Conservation (phyloP, 2,113 vertebrate genomes). For the Archocentrus centrarchus region DNA sequence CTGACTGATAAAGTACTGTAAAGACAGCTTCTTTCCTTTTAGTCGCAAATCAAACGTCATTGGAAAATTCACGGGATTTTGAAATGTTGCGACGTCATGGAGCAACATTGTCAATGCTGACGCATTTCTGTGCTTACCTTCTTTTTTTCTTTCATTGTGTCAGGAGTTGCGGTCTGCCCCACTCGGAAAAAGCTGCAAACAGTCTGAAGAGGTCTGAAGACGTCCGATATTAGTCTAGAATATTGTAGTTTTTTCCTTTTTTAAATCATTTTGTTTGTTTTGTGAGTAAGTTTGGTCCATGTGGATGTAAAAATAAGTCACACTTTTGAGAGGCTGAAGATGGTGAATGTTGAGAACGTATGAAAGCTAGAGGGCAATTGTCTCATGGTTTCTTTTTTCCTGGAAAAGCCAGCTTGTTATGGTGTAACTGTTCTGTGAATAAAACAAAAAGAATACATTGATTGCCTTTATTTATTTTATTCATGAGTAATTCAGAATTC, state of each 20-base stretch:
- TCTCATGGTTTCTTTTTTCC: not conserved
- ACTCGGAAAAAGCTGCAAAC: not conserved
- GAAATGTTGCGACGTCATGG: not conserved
- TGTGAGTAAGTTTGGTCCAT: conserved; percentile 7
- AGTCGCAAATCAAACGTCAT: not conserved
- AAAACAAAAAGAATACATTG: conserved; percentile 37
- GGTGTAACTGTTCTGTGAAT: conserved; percentile 65
- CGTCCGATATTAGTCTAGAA: conserved; percentile 16
- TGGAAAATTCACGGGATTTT: not conserved
- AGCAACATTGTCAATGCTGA: not conserved
- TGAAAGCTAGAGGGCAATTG: not conserved
- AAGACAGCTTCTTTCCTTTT: not conserved
- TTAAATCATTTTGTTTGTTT: conserved; percentile 23
- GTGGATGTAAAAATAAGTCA: not conserved
- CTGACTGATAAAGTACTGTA: not conserved
- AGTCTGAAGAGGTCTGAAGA: conserved; percentile 13
- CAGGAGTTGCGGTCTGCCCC: conserved; percentile 1
- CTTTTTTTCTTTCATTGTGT: not conserved
- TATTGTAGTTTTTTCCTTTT: conserved; percentile 29
- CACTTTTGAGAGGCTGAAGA: not conserved
- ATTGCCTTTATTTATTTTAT: conserved; percentile 17
- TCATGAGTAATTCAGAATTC: not conserved
- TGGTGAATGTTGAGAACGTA: not conserved
- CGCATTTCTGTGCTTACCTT: not conserved
- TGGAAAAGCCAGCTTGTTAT: conserved; percentile 16